phyloP scores from a whole-genome alignment of 2,113 vertebrate genomes.

The Physeter macrocephalus region DNA sequence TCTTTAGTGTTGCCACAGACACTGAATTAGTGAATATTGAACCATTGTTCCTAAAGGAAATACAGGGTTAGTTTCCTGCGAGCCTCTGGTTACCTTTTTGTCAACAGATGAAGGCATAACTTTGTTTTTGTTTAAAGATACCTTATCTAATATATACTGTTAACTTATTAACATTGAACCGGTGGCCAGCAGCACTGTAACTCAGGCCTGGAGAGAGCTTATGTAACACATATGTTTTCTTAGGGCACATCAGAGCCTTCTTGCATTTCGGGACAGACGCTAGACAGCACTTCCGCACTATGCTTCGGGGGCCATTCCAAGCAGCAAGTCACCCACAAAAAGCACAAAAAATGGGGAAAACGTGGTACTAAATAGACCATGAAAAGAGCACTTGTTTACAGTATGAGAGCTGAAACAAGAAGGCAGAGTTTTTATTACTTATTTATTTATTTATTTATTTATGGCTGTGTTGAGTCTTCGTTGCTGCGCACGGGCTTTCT shows the following conservation, averaged over 20 bases:
- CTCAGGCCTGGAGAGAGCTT: neutral
- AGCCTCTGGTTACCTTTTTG: neutral
- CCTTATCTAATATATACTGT: neutral
- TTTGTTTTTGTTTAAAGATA: conserved; percentile 2
- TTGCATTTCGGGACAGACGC: neutral
- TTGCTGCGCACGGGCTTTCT: no score
- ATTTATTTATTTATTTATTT: no score
- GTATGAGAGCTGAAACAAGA: neutral
- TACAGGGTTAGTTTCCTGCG: neutral
- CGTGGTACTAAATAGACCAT: neutral
- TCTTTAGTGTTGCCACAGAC: neutral
- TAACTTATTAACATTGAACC: neutral
- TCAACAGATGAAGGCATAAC: neutral
- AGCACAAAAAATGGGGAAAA: neutral
- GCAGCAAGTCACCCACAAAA: neutral
- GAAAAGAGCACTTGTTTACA: neutral
- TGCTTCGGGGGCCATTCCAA: neutral
- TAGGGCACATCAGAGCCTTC: neutral
- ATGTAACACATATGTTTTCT: neutral
- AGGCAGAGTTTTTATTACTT: neutral
- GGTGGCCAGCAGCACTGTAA: neutral
- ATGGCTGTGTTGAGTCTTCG: no score
- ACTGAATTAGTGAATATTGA: neutral
- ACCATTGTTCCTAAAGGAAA: neutral
- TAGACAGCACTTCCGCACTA: neutral